Percentiles rank a stretch among this genome's conserved stretches.
Conservation (phyloP, 2,113 vertebrate species). For the Guaruba guarouba region DNA sequence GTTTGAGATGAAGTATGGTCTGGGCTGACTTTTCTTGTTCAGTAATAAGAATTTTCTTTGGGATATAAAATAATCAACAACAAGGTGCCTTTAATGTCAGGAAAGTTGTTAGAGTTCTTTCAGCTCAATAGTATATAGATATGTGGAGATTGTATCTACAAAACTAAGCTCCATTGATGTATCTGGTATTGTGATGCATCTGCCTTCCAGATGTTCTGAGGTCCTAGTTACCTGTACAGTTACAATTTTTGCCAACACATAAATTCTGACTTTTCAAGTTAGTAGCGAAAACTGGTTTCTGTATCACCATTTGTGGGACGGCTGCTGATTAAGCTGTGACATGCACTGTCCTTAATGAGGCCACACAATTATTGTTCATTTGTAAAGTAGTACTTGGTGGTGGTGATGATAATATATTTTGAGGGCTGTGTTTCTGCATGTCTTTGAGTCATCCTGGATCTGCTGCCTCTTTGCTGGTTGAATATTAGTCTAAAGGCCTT, state of each 20-base stretch:
- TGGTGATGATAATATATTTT: not conserved
- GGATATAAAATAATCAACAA: not conserved
- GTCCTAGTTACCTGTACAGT: accelerated
- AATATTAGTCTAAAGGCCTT: not conserved
- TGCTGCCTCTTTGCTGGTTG: not conserved
- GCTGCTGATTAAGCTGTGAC: not conserved
- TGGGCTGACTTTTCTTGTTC: not conserved
- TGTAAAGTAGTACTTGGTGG: not conserved
- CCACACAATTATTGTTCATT: not conserved
- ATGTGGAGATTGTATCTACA: not conserved
- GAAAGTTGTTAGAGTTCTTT: not conserved
- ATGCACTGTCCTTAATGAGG: not conserved
- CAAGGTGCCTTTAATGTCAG: not conserved
- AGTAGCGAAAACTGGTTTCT: not conserved
- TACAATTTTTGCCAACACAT: not conserved
- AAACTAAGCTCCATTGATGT: not conserved
- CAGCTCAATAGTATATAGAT: not conserved
- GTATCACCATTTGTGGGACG: accelerated
- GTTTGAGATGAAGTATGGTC: not conserved
- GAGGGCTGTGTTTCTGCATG: not conserved
- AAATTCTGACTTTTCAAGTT: not conserved
- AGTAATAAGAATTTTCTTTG: not conserved
- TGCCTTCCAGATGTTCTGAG: not conserved
- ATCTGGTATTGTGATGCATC: not conserved
- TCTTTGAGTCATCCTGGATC: not conserved